Evolutionary conservation across 2,888 invertebrate genomes (phyloP).

Genomic region (Antheraea yamamai): DNA sequence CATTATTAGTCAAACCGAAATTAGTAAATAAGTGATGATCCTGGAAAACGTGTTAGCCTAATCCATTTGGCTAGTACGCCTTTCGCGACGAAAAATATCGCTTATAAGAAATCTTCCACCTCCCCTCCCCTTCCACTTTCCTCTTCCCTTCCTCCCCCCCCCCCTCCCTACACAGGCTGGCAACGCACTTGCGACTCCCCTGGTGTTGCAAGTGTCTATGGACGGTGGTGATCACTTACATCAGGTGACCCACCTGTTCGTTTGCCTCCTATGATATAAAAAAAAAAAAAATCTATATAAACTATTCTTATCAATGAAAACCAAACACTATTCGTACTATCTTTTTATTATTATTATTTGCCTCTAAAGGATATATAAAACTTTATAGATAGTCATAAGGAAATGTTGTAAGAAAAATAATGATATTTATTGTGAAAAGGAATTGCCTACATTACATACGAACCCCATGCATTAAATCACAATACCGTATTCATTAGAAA

Average conservation of each 20-base stretch:
- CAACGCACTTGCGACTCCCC: too few relatives aligned
- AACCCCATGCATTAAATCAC: conserved; percentile 19
- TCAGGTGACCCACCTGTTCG: too few relatives aligned
- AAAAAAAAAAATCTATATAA: too few relatives aligned
- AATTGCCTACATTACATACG: conserved; percentile 5
- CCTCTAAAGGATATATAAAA: background rate
- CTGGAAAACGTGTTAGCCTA: background rate
- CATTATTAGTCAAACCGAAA: background rate
- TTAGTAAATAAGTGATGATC: background rate
- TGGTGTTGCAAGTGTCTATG: too few relatives aligned
- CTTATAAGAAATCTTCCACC: too few relatives aligned
- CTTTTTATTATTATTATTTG: background rate
- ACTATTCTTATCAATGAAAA: background rate
- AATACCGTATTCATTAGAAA: conserved; percentile 16
- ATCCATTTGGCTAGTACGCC: too few relatives aligned
- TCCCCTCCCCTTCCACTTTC: too few relatives aligned
- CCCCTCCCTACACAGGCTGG: too few relatives aligned
- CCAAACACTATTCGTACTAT: background rate
- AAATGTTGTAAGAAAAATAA: background rate
- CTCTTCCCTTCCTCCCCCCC: too few relatives aligned
- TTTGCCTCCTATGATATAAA: too few relatives aligned
- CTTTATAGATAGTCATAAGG: background rate
- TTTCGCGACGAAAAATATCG: too few relatives aligned
- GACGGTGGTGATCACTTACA: too few relatives aligned
- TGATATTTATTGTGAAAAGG: conserved; percentile 10